phyloP scores from a whole-genome alignment of 2,113 vertebrate genomes.

The Axis porcinus region DNA sequence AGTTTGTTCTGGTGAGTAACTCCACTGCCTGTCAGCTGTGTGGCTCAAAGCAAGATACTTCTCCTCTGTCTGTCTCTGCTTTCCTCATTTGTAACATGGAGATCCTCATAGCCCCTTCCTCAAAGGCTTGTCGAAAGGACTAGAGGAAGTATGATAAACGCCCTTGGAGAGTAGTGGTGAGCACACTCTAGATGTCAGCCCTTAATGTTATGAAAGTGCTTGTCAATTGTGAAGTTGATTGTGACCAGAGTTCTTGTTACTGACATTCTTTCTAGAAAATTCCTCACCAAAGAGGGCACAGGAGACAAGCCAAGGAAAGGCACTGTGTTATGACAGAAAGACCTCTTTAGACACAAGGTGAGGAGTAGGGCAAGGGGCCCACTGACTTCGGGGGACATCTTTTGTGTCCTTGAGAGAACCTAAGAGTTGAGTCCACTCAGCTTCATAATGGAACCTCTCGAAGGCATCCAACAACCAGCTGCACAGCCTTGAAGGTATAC shows the following conservation, averaged over 20 bases:
- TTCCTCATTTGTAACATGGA: background rate
- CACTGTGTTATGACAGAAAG: background rate
- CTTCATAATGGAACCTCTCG: background rate
- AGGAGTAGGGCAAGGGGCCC: background rate
- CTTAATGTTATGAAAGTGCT: background rate
- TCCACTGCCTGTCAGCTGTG: background rate
- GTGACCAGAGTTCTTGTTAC: background rate
- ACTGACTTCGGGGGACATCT: background rate
- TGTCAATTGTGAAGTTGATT: background rate
- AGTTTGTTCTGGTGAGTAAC: background rate
- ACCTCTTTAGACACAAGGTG: background rate
- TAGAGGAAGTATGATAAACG: background rate
- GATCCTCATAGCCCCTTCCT: background rate
- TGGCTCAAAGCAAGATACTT: background rate
- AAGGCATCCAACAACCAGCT: too few relatives aligned
- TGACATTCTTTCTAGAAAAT: background rate
- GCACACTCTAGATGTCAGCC: rapidly evolving
- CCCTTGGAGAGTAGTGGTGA: background rate
- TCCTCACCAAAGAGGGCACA: background rate
- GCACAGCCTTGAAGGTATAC: background rate
- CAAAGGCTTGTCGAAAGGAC: background rate
- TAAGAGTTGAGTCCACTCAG: background rate
- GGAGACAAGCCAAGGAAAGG: background rate
- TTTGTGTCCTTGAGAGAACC: background rate
- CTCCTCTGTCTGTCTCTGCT: background rate